A percentile compares a stretch with the other conserved stretches of the same genome.
These are phyloP conservation scores for Antigone vipio DNA, from an alignment of 2,113 vertebrate genomes.

Conservation along the genomic window DNA sequence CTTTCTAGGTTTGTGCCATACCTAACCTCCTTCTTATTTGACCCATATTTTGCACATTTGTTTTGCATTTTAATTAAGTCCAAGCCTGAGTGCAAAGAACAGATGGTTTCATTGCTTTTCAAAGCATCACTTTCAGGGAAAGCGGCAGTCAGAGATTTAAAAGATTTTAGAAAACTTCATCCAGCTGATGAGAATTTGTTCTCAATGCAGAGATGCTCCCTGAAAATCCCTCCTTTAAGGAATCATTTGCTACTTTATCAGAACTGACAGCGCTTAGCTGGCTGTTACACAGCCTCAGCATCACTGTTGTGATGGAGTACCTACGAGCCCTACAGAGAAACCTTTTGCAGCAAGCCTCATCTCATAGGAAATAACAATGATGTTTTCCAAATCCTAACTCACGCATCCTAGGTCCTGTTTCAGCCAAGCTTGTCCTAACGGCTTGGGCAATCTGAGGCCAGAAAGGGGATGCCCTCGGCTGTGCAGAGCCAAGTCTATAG, in stretches of 20 bases:
- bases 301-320: not conserved
- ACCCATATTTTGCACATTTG: conserved; percentile 1
- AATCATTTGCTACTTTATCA: not conserved
- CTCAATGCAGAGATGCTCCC: not conserved
- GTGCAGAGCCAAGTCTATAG: not conserved
- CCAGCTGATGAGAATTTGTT: not conserved
- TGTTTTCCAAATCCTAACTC: not conserved
- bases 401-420: not conserved
- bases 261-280: not conserved
- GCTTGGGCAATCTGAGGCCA: not conserved
- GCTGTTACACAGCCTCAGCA: not conserved
- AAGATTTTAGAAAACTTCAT: not conserved
- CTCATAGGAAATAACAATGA: not conserved
- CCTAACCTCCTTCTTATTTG: not conserved
- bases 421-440: not conserved
- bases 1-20: not conserved
- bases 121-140: conserved; percentile 14
- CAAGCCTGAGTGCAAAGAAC: conserved; percentile 39
- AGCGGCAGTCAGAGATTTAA: conserved; percentile 19
- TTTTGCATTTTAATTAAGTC: conserved; percentile 53
- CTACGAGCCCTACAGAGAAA: not conserved
- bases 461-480: not conserved
- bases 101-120: conserved; percentile 12
- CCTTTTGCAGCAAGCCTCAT: not conserved
- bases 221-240: not conserved